These are phyloP conservation scores for Eutrigla gurnardus DNA, from an alignment of 2,797 vertebrate genomes.

Conservation along the genomic window DNA sequence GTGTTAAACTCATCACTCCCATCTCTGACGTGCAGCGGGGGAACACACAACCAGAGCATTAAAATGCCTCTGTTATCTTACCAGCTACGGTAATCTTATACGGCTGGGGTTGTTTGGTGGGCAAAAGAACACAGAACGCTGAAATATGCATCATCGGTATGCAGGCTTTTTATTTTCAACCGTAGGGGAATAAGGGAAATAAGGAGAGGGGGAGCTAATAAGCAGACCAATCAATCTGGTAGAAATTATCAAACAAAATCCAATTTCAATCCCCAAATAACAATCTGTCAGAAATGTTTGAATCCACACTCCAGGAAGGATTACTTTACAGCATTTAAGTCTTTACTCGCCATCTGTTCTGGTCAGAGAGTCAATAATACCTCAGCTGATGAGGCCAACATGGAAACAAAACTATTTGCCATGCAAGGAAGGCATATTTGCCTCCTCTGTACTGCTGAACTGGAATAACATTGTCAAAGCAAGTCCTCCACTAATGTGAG, in stretches of 20 bases:
- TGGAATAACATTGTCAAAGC: not conserved
- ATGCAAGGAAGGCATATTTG: conserved; percentile 6
- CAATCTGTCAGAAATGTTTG: conserved; percentile 11
- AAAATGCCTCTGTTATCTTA: conserved; percentile 33
- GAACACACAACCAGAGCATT: conserved; percentile 27
- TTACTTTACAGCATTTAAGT: conserved; percentile 2
- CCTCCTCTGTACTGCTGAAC: not conserved
- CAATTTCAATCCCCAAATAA: not conserved
- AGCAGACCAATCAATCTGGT: conserved; percentile 5
- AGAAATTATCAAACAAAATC: conserved; percentile 13
- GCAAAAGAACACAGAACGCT: conserved; percentile 11
- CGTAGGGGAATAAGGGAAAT: not conserved
- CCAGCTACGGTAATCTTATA: conserved; percentile 32
- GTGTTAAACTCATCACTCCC: conserved; percentile 28
- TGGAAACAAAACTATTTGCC: not conserved
- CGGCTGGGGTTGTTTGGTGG: conserved; percentile 2
- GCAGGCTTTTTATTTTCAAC: conserved; percentile 27
- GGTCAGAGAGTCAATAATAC: conserved; percentile 5
- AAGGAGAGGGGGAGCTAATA: not conserved
- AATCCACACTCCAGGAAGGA: conserved; percentile 3
- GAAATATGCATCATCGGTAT: conserved; percentile 29
- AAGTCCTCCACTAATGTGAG: not conserved
- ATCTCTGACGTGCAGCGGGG: conserved; percentile 32
- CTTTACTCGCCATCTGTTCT: conserved; percentile 31
- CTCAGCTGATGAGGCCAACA: conserved; percentile 8